phyloP scores from a whole-genome alignment of 2,888 invertebrate genomes.

The Schizaphis graminum region DNA sequence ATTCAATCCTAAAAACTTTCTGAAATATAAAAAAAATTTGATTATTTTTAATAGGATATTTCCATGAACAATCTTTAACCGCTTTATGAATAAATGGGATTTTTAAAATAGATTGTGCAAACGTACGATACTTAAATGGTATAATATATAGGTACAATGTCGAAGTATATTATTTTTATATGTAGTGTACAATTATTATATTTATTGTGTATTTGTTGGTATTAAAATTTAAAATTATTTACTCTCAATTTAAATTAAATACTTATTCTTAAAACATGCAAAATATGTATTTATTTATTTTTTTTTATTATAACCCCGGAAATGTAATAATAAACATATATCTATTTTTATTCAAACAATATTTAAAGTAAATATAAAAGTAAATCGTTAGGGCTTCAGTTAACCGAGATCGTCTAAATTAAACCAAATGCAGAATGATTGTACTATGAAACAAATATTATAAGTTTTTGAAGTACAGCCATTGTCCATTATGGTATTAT shows the following conservation, averaged over 20 bases:
- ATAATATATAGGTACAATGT: not conserved
- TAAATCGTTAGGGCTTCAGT: too few species aligned
- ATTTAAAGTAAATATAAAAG: too few species aligned
- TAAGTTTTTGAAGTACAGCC: not conserved
- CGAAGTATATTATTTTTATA: not conserved
- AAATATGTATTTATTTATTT: not conserved
- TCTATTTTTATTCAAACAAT: too few species aligned
- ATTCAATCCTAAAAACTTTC: not conserved
- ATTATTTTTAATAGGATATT: constrained; percentile 9
- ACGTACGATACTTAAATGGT: not conserved
- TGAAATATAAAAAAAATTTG: not conserved
- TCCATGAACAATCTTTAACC: not conserved
- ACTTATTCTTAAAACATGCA: not conserved
- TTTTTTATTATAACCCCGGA: not conserved
- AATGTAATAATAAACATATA: not conserved
- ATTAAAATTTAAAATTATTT: constrained; percentile 14
- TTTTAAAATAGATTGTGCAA: not conserved
- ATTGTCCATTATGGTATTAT: not conserved
- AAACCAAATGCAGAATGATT: not conserved
- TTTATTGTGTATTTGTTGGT: not conserved
- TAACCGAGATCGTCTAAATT: not conserved
- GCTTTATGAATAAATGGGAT: not conserved
- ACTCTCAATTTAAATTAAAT: not conserved
- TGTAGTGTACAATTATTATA: constrained; percentile 21
- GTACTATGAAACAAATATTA: not conserved